Evolutionary conservation across 2,888 invertebrate genomes (phyloP), one percentile per base, ranked within the genome.

Genomic region (Caenorhabditis sp.): DNA sequence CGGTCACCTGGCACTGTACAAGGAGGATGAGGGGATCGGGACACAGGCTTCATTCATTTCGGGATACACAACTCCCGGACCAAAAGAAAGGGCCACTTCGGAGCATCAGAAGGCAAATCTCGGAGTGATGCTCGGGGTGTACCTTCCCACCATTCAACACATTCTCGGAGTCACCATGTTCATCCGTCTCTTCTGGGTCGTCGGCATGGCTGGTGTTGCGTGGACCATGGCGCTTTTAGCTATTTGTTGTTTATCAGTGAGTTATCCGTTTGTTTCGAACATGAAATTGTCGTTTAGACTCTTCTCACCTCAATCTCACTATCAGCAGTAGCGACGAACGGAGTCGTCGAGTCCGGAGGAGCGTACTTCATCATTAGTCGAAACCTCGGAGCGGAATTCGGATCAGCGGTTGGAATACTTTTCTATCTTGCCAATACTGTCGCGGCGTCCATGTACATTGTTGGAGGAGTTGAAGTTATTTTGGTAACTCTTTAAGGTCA

Each of bases 311-410:
- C 98, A 77, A 98, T 99, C 92, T 98, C 98, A 69, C 97, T 99
- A 96, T 97, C 97, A 89, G 99, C 99, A 80, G 98, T 99, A 91
- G 99, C 99, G 32, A 99, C 99, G 53, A 99, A 99, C 93, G 99
- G 99, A 32, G 98, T 98, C 89, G 98, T 99, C 80, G 97, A 98
- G 74, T 86, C 87, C 24, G 99, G 99, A 70, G 99, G 99, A 80
- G 97, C 98, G 78, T 99, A 99, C 94, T 99, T 98, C 93, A 98
- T 99, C 97, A 99, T 99, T 93, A 87, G 84, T 80, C 94, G 99
- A 44, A 90, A 90, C 58, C 92, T 94, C 88, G 99, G 99, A 15
- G 98, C 98, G 1, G 99, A 99, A 93, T 99, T 98, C 93, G 99
- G 99, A 55, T 98, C 98, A 28, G 98, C 99, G 51, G 98, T 99